Percentiles rank a stretch among this genome's conserved stretches.
phyloP scores from a whole-genome alignment of 2,888 invertebrate species.

The Melinaea menophilus region DNA sequence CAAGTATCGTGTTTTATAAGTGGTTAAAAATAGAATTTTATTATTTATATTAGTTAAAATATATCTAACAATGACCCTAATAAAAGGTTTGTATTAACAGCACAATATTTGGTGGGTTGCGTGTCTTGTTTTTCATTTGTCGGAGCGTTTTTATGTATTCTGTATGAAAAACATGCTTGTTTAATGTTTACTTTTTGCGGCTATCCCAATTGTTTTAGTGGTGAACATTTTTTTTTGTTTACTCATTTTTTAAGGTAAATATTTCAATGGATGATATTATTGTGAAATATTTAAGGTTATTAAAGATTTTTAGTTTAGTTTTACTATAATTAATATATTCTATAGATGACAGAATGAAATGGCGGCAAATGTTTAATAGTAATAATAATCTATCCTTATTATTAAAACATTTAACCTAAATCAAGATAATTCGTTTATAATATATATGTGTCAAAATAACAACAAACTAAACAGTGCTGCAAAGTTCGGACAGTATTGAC shows the following conservation, averaged over 20 bases:
- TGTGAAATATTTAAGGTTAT: background rate
- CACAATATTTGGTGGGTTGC: slow-evolving; percentile 13
- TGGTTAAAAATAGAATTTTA: too few relatives aligned
- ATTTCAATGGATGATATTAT: background rate
- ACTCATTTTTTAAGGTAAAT: background rate
- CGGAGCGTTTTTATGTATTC: slow-evolving; percentile 20
- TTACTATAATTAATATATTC: too few relatives aligned
- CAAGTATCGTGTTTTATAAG: background rate
- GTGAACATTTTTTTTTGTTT: background rate
- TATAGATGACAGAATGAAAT: too few relatives aligned
- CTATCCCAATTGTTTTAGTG: slow-evolving; percentile 2
- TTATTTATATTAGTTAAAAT: background rate
- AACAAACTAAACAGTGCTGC: background rate
- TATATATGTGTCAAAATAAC: too few relatives aligned
- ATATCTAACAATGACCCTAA: background rate
- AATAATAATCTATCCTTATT: too few relatives aligned
- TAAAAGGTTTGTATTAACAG: slow-evolving; percentile 6
- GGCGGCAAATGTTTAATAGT: too few relatives aligned
- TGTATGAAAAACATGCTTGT: slow-evolving; percentile 17
- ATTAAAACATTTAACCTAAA: too few relatives aligned
- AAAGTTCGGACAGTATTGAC: slow-evolving; percentile 3
- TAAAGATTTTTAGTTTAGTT: too few relatives aligned
- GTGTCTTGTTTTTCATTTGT: slow-evolving; percentile 27
- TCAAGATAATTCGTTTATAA: too few relatives aligned
- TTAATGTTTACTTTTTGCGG: slow-evolving; percentile 20